Evolutionary conservation across 2,797 vertebrate genomes (phyloP).

Genomic region (Enteromius trimaculatus): DNA sequence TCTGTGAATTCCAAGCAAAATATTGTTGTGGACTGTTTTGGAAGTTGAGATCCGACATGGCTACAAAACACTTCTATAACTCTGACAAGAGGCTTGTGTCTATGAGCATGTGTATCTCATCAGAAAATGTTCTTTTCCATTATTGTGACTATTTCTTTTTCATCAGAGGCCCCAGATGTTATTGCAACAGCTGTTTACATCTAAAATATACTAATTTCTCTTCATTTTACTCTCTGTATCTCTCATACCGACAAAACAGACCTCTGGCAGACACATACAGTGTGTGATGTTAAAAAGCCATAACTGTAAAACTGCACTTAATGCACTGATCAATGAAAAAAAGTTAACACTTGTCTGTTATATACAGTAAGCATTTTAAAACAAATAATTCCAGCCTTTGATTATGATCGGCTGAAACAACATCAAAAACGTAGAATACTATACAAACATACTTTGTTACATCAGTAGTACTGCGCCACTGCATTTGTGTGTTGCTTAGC

Average conservation of each 20-base stretch:
- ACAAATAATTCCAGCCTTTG: neutral
- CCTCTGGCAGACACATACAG: slow-evolving; percentile 8
- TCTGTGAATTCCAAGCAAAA: slow-evolving; percentile 51
- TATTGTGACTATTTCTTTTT: slow-evolving; percentile 38
- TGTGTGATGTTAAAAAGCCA: neutral
- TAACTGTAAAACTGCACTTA: neutral
- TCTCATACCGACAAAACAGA: slow-evolving; percentile 14
- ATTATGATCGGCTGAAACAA: neutral
- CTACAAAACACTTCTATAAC: slow-evolving; percentile 27
- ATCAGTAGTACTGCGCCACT: neutral
- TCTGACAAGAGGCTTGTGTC: slow-evolving; percentile 41
- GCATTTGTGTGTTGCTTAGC: neutral
- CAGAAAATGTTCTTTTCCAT: slow-evolving; percentile 12
- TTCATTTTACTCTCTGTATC: neutral
- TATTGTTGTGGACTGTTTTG: slow-evolving; percentile 46
- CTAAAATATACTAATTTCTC: slow-evolving; percentile 4
- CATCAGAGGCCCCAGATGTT: slow-evolving; percentile 41
- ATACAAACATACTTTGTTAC: neutral
- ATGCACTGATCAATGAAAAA: neutral
- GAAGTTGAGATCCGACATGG: slow-evolving; percentile 18
- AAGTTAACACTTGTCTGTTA: neutral
- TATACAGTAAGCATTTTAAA: neutral
- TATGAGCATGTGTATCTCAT: slow-evolving; percentile 27
- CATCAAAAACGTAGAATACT: neutral
- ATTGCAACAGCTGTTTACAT: slow-evolving; percentile 55